A percentile compares a stretch with the other conserved stretches of the same genome.
phyloP scores from a whole-genome alignment of 2,797 vertebrate species.

The Artibeus jamaicensis region DNA sequence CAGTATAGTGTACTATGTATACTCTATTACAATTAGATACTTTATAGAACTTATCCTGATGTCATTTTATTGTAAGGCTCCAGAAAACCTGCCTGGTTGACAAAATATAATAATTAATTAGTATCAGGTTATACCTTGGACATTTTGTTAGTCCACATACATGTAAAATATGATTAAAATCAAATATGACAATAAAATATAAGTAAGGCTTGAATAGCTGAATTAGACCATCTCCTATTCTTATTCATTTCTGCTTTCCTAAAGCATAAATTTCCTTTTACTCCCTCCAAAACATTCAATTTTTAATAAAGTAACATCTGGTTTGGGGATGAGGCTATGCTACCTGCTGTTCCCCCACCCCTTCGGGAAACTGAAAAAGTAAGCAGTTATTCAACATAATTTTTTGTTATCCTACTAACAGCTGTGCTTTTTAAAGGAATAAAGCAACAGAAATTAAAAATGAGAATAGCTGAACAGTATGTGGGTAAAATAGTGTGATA shows the following conservation, averaged over 20 bases:
- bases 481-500: not conserved
- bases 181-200: not conserved
- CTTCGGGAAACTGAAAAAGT: constrained; percentile 48
- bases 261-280: constrained; percentile 38
- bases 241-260: not conserved
- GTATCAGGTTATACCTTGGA: not conserved
- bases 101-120: not conserved
- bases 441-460: constrained; percentile 43
- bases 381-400: constrained; percentile 55
- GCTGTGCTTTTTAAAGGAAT: constrained; percentile 53
- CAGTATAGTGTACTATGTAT: not conserved
- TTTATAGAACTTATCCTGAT: not conserved
- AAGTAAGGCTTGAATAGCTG: not conserved
- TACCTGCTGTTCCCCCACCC: constrained; percentile 58
- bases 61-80: not conserved
- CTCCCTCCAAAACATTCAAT: constrained; percentile 63
- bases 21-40: not conserved
- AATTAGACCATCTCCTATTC: not conserved
- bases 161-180: constrained; percentile 14
- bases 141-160: not conserved
- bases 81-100: not conserved
- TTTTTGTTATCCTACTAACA: constrained; percentile 66
- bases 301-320: constrained; percentile 78
- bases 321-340: constrained; percentile 43
- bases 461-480: not conserved